Conservation (phyloP, 2,888 invertebrate species). For the Vanessa cardui region DNA sequence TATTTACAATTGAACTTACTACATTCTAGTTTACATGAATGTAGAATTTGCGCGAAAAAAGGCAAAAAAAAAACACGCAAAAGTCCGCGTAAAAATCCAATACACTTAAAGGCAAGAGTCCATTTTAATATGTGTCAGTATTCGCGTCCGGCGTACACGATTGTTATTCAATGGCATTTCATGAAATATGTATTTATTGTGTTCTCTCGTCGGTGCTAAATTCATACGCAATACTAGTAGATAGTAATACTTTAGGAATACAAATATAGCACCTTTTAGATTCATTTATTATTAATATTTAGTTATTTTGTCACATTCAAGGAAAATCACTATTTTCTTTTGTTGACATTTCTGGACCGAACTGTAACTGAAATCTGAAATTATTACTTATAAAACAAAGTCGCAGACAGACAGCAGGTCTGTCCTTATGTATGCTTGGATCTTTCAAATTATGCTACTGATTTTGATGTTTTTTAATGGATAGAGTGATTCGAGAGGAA, state of each 20-base stretch:
- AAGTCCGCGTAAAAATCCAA: constrained; percentile 46
- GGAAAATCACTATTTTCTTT: too few species aligned
- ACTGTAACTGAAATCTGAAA: too few species aligned
- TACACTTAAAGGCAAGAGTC: constrained; percentile 49
- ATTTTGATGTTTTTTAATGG: too few species aligned
- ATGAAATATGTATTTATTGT: constrained; percentile 75
- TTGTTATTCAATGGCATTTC: constrained; percentile 73
- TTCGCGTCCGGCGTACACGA: constrained; percentile 47
- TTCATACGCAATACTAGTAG: constrained; percentile 52
- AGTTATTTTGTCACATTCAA: neutral
- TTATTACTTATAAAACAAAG: too few species aligned
- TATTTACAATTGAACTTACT: neutral
- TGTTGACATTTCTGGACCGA: too few species aligned
- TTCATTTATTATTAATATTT: neutral
- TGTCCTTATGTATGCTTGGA: too few species aligned
- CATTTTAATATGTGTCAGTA: constrained; percentile 66
- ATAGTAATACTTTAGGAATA: constrained; percentile 20
- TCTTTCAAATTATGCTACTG: too few species aligned
- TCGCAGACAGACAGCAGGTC: too few species aligned
- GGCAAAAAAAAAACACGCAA: constrained; percentile 25
- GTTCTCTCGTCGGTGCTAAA: constrained; percentile 49
- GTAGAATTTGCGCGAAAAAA: constrained; percentile 5
- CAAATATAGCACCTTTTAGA: neutral
- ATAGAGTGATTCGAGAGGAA: too few species aligned
- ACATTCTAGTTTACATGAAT: neutral